These are phyloP conservation scores for Ctenopoma kingsleyae DNA, from an alignment of 2,797 vertebrate genomes.

Conservation along the genomic window DNA sequence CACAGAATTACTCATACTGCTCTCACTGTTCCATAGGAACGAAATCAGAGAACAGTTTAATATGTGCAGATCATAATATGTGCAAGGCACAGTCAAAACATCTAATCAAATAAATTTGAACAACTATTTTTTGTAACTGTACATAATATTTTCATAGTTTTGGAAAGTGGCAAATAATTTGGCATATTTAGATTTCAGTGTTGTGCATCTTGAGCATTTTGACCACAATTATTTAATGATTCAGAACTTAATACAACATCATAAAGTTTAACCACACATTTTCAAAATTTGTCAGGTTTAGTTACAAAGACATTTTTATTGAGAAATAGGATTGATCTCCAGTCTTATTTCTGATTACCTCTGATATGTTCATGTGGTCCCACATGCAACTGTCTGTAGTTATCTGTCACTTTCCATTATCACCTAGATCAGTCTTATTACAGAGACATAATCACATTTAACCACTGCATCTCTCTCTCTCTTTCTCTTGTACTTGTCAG, in stretches of 20 bases:
- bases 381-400: conserved; percentile 30
- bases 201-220: neutral
- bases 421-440: conserved; percentile 46
- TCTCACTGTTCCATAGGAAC: conserved; percentile 20
- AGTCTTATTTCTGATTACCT: conserved; percentile 40
- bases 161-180: neutral
- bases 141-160: conserved; percentile 2
- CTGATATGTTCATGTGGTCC: conserved; percentile 48
- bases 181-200: neutral
- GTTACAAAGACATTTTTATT: conserved; percentile 1
- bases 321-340: conserved; percentile 25
- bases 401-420: conserved; percentile 55
- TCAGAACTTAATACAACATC: neutral
- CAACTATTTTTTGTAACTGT: neutral
- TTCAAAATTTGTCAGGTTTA: neutral
- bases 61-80: neutral
- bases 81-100: conserved; percentile 1
- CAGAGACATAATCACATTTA: conserved; percentile 49
- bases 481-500: neutral
- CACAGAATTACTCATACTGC: conserved; percentile 26
- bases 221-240: neutral
- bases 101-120: conserved; percentile 2
- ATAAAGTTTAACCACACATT: neutral
- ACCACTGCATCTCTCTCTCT: conserved; percentile 11
- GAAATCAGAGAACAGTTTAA: conserved; percentile 5